These are phyloP conservation scores for Argyrosomus japonicus DNA, from an alignment of 2,113 vertebrate genomes.

Conservation along the genomic window DNA sequence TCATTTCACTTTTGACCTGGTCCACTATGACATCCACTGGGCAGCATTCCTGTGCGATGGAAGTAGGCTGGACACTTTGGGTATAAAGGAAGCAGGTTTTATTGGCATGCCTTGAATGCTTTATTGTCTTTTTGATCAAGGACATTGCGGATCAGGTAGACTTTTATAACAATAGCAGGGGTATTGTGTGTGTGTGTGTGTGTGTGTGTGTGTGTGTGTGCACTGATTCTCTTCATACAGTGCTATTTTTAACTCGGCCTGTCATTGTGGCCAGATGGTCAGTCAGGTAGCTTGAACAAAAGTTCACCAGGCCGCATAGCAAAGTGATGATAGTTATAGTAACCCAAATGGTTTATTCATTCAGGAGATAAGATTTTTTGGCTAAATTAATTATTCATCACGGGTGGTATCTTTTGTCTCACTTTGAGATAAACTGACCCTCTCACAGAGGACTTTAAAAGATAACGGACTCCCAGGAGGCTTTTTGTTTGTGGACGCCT, in stretches of 20 bases:
- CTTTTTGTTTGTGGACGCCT: background rate
- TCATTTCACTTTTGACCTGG: background rate
- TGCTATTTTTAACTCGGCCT: slow-evolving; percentile 60
- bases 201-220: slow-evolving; percentile 10
- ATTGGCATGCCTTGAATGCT: background rate
- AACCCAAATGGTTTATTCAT: background rate
- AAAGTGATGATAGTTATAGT: slow-evolving; percentile 36
- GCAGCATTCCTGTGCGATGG: background rate
- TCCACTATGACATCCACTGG: background rate
- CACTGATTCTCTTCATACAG: background rate
- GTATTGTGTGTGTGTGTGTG: slow-evolving; percentile 27
- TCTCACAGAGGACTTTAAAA: background rate
- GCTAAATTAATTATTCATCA: too few relatives aligned
- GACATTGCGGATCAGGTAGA: slow-evolving; percentile 28
- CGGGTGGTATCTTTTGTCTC: background rate
- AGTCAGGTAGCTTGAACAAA: slow-evolving; percentile 53
- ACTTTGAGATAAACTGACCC: background rate
- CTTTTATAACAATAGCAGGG: slow-evolving; percentile 13
- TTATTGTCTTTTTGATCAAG: slow-evolving; percentile 18
- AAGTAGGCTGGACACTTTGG: background rate
- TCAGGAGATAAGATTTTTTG: background rate
- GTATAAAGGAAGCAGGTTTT: slow-evolving; percentile 6
- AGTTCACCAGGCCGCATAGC: slow-evolving; percentile 41
- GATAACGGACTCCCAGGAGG: background rate
- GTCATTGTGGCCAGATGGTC: slow-evolving; percentile 63